These are phyloP conservation scores for Danio albolineatus DNA, from an alignment of 2,797 vertebrate species.

Conservation along the genomic window DNA sequence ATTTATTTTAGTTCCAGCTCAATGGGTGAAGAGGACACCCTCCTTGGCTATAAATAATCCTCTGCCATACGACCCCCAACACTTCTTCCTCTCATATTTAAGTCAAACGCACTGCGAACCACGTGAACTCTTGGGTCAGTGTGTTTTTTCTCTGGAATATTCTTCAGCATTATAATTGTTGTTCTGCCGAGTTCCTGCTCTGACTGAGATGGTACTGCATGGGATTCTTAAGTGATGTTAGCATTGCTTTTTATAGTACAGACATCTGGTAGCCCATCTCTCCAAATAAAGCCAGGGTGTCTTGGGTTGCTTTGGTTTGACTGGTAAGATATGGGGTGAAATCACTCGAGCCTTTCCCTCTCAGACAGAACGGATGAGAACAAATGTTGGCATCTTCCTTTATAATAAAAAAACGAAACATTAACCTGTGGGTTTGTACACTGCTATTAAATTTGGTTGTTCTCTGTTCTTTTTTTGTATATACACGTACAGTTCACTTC, in stretches of 20 bases:
- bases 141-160: slow-evolving; percentile 11
- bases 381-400: too few species aligned
- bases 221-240: slow-evolving; percentile 55
- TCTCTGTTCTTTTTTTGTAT: too few species aligned
- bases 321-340: slow-evolving; percentile 5
- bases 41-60: slow-evolving; percentile 69
- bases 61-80: slow-evolving; percentile 52
- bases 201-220: slow-evolving; percentile 34
- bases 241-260: slow-evolving; percentile 64
- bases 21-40: slow-evolving; percentile 59
- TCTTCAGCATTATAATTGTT: slow-evolving; percentile 32
- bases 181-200: slow-evolving; percentile 35
- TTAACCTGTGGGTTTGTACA: too few species aligned
- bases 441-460: too few species aligned
- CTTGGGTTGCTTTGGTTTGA: slow-evolving; percentile 48
- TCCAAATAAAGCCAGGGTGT: slow-evolving; percentile 64
- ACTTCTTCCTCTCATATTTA: slow-evolving; percentile 40
- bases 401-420: too few species aligned
- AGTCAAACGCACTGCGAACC: slow-evolving; percentile 50
- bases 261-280: slow-evolving; percentile 60
- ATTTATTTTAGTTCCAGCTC: slow-evolving; percentile 67
- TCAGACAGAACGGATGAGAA: background rate
- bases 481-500: too few species aligned
- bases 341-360: background rate
- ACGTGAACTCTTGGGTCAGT: background rate